A percentile compares a stretch with the other conserved stretches of the same genome.
phyloP scores from a whole-genome alignment of 2,113 vertebrate species.

The Ivindomyrus marchei region DNA sequence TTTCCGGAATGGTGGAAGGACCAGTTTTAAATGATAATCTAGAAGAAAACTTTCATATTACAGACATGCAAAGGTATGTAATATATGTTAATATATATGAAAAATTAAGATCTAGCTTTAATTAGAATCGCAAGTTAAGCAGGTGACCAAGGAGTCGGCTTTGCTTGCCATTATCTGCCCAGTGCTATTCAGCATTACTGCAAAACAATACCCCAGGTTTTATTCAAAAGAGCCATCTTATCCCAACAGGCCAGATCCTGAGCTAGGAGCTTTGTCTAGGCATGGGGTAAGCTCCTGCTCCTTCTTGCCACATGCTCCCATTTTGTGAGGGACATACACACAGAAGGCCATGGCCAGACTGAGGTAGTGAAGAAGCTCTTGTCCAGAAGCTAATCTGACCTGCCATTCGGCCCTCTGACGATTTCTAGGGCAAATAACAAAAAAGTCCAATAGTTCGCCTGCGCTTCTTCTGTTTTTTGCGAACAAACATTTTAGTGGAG shows the following conservation, averaged over 20 bases:
- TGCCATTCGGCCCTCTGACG: background rate
- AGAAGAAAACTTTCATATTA: background rate
- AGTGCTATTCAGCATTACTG: background rate
- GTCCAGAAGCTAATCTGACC: background rate
- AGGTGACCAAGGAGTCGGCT: background rate
- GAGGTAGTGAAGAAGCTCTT: background rate
- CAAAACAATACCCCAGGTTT: background rate
- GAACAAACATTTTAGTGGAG: background rate
- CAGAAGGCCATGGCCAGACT: slow-evolving; percentile 17
- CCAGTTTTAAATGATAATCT: background rate
- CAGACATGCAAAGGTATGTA: background rate
- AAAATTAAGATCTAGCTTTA: background rate
- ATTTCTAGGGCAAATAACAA: slow-evolving; percentile 22
- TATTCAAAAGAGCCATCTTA: background rate
- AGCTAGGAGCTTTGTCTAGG: slow-evolving; percentile 45
- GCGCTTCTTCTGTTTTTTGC: background rate
- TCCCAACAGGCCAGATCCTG: background rate
- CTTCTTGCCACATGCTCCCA: background rate
- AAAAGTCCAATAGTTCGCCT: background rate
- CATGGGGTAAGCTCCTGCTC: slow-evolving; percentile 25
- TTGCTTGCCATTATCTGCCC: background rate
- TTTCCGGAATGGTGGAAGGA: background rate
- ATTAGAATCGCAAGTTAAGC: background rate
- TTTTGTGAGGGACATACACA: background rate
- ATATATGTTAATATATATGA: background rate